Evolutionary conservation across 2,888 invertebrate genomes (phyloP), one percentile per base, ranked within the genome.

Genomic region (Pollenia griseotomentosa): DNA sequence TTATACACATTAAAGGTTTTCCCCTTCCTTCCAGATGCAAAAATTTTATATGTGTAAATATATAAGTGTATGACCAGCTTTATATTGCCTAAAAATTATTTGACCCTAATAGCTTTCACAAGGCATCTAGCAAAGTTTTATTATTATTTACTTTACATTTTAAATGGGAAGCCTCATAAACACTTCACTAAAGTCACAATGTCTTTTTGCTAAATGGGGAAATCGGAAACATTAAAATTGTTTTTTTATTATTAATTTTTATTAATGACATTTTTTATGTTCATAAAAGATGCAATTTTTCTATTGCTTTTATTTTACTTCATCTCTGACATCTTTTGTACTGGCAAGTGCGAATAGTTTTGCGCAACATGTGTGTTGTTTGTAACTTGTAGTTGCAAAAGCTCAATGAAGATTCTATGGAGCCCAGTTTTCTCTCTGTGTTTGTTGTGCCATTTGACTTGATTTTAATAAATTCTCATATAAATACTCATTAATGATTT

Each of bases 381-480:
- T 81, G 53, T 57, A 40, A 66, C 40, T 48, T 23, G 66, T 55
- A 16, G n/a, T 2, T 65, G 55, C n/a, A 73, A 63, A 80, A 73
- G 57, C 73, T 53, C 61, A 73, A 84, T 79, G 73, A 53, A 73
- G 66, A 53, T 79, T 77, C 79, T 75, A 80, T 86, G 83, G 83
- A 65, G 83, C 75, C 77, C 33, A 86, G 70, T 86, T 86, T 74
- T 5, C 8, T 86, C 68, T 75, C 61, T 65, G 46, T 51, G 46
- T 59, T 77, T n/a, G 14, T 77, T 51, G 66, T 87, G 86, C 73
- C 86, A 77, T 87, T 87, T 87, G 86, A 87, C 86, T 87, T 87
- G 86, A 84, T 84, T 87, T 87, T 84, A 87, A 87, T 87, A 87
- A 87, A 87, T 87, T 84, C 61, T 84, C 86, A 87, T 87, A 81